Evolutionary conservation across 2,113 vertebrate genomes (phyloP).

Genomic region (Cairina moschata): DNA sequence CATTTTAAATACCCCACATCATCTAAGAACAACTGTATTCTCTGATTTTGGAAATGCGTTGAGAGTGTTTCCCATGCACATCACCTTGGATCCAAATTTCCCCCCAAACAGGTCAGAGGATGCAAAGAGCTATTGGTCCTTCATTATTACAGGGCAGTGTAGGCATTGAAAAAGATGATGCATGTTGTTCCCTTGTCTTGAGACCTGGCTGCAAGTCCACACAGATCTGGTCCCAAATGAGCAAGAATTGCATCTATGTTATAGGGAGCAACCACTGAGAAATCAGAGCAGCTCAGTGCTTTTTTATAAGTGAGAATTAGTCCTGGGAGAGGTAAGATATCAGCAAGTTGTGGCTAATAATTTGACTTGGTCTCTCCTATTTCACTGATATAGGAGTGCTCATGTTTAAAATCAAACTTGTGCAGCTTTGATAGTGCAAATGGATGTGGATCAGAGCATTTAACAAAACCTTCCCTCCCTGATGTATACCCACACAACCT

Average conservation of each 20-base stretch:
- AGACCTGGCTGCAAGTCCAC: background rate
- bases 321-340: background rate
- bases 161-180: background rate
- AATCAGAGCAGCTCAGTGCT: background rate
- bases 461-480: background rate
- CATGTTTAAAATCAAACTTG: background rate
- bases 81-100: background rate
- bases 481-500: fast-evolving
- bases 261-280: background rate
- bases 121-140: background rate
- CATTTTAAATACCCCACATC: background rate
- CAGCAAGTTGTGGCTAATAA: background rate
- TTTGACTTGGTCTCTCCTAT: background rate
- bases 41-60: background rate
- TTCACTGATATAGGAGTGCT: background rate
- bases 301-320: background rate
- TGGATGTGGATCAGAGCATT: background rate
- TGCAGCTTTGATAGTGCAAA: background rate
- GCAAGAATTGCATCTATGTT: background rate
- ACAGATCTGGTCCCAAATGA: background rate
- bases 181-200: background rate
- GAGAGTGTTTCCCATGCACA: background rate
- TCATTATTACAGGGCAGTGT: background rate
- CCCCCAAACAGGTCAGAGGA: fast-evolving
- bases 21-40: background rate